Percentiles rank a stretch among this genome's conserved stretches.
Conservation (phyloP, 1,140 invertebrate species). For the Dufourea novaeangliae region DNA sequence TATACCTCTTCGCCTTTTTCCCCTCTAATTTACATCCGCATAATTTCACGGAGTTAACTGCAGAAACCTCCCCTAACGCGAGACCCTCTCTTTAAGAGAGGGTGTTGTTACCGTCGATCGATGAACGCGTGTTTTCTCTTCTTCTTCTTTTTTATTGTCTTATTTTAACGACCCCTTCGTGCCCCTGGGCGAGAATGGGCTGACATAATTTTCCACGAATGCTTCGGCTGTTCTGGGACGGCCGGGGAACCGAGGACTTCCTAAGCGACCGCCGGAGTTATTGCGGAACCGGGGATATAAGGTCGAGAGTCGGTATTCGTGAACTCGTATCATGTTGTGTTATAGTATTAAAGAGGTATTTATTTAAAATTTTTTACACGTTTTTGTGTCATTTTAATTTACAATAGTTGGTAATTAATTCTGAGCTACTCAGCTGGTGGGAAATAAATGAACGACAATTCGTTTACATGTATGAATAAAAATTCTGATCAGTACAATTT, state of each 20-base stretch:
- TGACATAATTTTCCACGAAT: constrained; percentile 25
- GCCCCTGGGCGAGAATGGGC: not conserved
- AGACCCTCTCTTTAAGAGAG: not conserved
- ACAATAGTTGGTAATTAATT: too few relatives aligned
- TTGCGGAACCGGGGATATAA: not conserved
- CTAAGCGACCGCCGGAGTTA: not conserved
- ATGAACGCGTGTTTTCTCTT: constrained; percentile 11
- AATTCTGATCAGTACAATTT: too few relatives aligned
- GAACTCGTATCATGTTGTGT: too few relatives aligned
- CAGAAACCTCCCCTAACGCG: not conserved
- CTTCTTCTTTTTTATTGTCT: not conserved
- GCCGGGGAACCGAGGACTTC: not conserved
- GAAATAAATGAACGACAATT: too few relatives aligned
- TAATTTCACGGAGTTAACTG: constrained; percentile 11
- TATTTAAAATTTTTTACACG: too few relatives aligned
- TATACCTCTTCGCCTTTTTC: not conserved
- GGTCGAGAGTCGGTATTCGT: not conserved
- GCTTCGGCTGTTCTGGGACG: constrained; percentile 1
- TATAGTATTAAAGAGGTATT: too few relatives aligned
- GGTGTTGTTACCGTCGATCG: constrained; percentile 18
- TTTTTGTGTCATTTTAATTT: too few relatives aligned
- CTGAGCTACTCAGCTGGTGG: too few relatives aligned
- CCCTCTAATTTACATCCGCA: not conserved
- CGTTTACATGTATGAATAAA: too few relatives aligned
- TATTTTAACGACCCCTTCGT: constrained; percentile 9